phyloP scores from a whole-genome alignment of 1,140 invertebrate species.

The Campodea augens region DNA sequence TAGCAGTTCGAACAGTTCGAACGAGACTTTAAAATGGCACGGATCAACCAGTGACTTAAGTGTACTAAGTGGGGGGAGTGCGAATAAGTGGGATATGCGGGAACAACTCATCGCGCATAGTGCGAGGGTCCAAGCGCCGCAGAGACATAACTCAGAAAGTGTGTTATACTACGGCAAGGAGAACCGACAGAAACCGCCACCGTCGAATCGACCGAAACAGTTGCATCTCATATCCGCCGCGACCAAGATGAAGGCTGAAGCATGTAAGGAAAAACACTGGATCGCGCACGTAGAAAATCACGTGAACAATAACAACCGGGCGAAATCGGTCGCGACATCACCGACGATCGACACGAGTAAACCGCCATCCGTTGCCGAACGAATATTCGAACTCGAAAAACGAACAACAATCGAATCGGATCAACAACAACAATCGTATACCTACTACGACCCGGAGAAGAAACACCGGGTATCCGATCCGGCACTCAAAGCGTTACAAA shows the following conservation, averaged over 20 bases:
- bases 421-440: slow-evolving; percentile 29
- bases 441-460: slow-evolving; percentile 55
- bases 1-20: slow-evolving; percentile 38
- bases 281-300: slow-evolving; percentile 18
- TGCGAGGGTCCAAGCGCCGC: slow-evolving; percentile 54
- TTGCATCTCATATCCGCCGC: neutral
- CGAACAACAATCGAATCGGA: slow-evolving; percentile 5
- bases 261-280: neutral
- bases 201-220: neutral
- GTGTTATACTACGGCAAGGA: slow-evolving; percentile 33
- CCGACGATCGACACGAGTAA: slow-evolving; percentile 28
- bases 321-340: slow-evolving; percentile 19
- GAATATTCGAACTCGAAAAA: slow-evolving; percentile 48
- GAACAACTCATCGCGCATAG: slow-evolving; percentile 54
- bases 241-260: no score
- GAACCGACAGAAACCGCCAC: neutral
- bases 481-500: slow-evolving; percentile 66
- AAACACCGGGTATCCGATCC: slow-evolving; percentile 48
- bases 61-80: slow-evolving; percentile 29
- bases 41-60: slow-evolving; percentile 57
- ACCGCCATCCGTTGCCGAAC: slow-evolving; percentile 43
- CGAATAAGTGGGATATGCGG: slow-evolving; percentile 15
- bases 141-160: slow-evolving; percentile 60
- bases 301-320: slow-evolving; percentile 17
- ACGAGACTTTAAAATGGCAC: slow-evolving; percentile 65